Evolutionary conservation across 2,797 vertebrate genomes (phyloP).

Genomic region (Tragopan temminckii): DNA sequence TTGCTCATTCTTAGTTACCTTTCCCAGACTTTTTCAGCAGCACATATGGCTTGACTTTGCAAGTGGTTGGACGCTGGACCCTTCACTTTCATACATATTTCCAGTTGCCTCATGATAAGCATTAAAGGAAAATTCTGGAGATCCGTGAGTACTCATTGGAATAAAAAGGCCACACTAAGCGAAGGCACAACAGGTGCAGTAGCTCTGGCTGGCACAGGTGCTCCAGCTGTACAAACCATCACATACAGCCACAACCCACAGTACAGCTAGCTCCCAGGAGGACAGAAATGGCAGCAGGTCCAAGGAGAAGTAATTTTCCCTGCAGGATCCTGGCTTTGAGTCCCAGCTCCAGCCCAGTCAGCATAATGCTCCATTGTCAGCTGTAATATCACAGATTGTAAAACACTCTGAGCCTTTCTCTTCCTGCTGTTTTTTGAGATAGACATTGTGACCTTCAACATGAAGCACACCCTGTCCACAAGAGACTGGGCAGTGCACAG

Average conservation of each 20-base stretch:
- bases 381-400: background rate
- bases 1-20: background rate
- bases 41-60: background rate
- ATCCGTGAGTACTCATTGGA: background rate
- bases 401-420: background rate
- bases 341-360: background rate
- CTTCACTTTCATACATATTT: background rate
- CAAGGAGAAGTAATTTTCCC: background rate
- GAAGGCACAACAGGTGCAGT: background rate
- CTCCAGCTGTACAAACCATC: background rate
- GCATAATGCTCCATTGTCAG: background rate
- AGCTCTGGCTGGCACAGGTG: background rate
- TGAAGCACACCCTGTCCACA: fast-evolving
- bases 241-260: background rate
- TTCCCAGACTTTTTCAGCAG: background rate
- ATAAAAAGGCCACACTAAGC: background rate
- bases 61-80: background rate
- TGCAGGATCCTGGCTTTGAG: background rate
- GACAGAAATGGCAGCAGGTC: background rate
- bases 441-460: background rate
- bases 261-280: background rate
- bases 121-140: background rate
- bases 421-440: background rate
- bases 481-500: background rate
- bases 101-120: background rate